Conservation (phyloP, 2,113 vertebrate species). For the Neogale vison region DNA sequence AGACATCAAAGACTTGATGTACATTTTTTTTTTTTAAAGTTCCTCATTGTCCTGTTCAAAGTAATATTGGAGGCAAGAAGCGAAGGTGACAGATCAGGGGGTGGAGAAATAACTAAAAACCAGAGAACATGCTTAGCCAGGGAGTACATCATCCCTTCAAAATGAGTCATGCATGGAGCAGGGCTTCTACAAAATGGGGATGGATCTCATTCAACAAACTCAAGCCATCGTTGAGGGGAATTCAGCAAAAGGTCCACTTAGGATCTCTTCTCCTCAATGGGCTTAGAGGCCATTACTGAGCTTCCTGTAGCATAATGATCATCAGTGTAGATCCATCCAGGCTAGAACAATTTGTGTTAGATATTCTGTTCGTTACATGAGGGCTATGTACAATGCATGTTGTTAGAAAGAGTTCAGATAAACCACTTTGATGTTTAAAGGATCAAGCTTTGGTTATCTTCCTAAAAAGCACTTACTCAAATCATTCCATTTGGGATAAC, state of each 20-base stretch:
- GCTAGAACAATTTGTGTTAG: neutral
- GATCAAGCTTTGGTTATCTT: neutral
- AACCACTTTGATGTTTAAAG: slow-evolving; percentile 5
- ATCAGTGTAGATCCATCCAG: neutral
- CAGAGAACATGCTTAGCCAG: neutral
- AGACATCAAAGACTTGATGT: neutral
- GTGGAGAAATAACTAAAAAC: neutral
- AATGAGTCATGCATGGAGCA: neutral
- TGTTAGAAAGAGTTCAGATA: neutral
- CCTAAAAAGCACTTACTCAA: neutral
- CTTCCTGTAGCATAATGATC: neutral
- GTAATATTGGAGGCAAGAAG: neutral
- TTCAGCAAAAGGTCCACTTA: neutral
- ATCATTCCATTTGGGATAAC: neutral
- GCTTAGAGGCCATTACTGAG: neutral
- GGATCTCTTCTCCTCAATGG: neutral
- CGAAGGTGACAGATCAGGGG: neutral
- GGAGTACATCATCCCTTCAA: neutral
- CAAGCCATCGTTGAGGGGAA: neutral
- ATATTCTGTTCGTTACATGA: neutral
- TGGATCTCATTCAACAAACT: neutral
- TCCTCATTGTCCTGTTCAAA: neutral
- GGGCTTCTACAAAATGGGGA: neutral
- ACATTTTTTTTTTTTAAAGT: neutral
- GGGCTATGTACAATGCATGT: neutral